Conservation (phyloP, 2,888 invertebrate genomes). For the Xylocampa areola region DNA sequence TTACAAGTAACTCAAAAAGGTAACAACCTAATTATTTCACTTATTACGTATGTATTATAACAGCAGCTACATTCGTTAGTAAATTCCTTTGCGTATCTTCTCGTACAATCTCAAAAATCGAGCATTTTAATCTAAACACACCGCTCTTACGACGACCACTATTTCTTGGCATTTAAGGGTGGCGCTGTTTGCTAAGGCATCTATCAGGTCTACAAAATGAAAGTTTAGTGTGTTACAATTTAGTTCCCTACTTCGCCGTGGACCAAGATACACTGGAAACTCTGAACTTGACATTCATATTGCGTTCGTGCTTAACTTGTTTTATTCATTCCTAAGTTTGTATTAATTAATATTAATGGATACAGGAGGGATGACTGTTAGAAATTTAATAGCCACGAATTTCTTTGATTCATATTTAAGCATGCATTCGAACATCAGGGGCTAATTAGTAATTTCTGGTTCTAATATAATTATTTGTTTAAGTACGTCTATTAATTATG, state of each 20-base stretch:
- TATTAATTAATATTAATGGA: conserved; percentile 59
- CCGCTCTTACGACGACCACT: conserved; percentile 25
- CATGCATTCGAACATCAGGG: conserved; percentile 24
- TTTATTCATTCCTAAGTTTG: conserved; percentile 53
- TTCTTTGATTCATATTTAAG: conserved; percentile 49
- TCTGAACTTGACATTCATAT: conserved; percentile 38
- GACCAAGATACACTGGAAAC: conserved; percentile 9
- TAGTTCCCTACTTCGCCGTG: conserved; percentile 10
- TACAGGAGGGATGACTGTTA: conserved; percentile 51
- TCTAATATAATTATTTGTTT: conserved; percentile 33
- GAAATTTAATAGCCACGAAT: conserved; percentile 49
- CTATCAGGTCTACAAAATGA: conserved; percentile 1
- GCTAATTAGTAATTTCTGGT: conserved; percentile 39
- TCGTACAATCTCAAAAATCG: conserved; percentile 53
- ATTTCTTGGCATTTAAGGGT: conserved; percentile 5
- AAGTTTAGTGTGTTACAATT: neutral
- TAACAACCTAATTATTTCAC: conserved; percentile 55
- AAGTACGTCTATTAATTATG: conserved; percentile 30
- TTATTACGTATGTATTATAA: conserved; percentile 49
- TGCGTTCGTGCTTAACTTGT: conserved; percentile 47
- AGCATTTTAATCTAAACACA: conserved; percentile 53
- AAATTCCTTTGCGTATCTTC: conserved; percentile 55
- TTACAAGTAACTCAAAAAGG: conserved; percentile 28
- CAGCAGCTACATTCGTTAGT: conserved; percentile 58
- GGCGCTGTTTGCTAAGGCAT: conserved; percentile 12